Base-by-base conservation (phyloP, 2,888 invertebrate genomes). In the Prionchulus punctatus region DNA sequence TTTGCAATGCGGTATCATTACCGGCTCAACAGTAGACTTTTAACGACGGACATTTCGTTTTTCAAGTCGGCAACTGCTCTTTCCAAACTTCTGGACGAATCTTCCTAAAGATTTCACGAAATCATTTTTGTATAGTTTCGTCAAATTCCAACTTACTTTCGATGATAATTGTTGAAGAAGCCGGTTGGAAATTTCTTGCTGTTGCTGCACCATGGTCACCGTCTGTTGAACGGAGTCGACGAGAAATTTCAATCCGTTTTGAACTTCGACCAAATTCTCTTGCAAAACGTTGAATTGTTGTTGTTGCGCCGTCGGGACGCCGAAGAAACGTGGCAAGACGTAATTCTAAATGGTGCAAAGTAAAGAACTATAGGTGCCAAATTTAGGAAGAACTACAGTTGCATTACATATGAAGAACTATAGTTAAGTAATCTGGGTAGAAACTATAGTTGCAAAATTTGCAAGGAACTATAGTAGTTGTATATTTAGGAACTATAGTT, bases 161-260 rank as follows among this genome's bases (percentile, higher is more conserved):
- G 12, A 23, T 18, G 26, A 12, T 28, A 42, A 27, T 21, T 36
- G 53, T 3, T 15, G 3, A 21, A 53, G 18, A 4, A 36, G 15
- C 15, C 27, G 3, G 23, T 53, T 23, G 26, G 28, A 26, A 3
- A n/a, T 42, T 3, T 53, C 53, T 43, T 53, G 53, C 26, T 53
- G 53, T 43, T 26, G 25, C 30, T 53, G 53, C 15, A 53, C 53
- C 4, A 26, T 25, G 3, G 3, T 27, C 4, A 53, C 26, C 3
- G 53, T 59, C 57, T 69, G 69, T 26, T 64, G 61, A 21, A 69
- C 66, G 36, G 61, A 62, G 60, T 69, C 69, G 63, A 69, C 67
- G 42, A 69, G 63, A 58, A 67, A 68, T 52, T 68, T 68, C n/a
- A 67, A 63, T 26, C 65, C 64, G 53, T 68, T 68, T 56, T 68